Percentiles rank a stretch among this genome's conserved stretches.
phyloP scores from a whole-genome alignment of 2,797 vertebrate species.

The Spinibarbus caldwelli region DNA sequence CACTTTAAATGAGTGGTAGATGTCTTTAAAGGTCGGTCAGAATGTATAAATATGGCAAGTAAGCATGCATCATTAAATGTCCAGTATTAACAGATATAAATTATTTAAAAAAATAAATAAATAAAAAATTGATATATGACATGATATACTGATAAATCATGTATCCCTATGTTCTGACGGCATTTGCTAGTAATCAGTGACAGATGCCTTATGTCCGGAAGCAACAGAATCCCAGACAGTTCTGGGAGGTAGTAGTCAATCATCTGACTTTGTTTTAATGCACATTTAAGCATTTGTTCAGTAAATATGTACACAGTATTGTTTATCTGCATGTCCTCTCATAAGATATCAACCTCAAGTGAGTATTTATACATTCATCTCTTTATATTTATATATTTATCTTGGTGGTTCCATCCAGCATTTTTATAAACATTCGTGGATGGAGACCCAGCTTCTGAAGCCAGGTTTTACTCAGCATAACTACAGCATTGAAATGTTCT shows the following conservation, averaged over 20 bases:
- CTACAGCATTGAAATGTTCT: slow-evolving; percentile 15
- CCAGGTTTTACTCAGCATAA: not conserved
- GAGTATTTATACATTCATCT: too few relatives aligned
- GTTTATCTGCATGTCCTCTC: not conserved
- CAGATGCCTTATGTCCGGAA: slow-evolving; percentile 9
- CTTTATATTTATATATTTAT: not conserved
- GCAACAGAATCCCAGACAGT: not conserved
- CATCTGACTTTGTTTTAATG: too few relatives aligned
- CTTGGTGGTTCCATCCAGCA: not conserved
- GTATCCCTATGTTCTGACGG: not conserved
- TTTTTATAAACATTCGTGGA: not conserved
- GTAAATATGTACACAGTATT: not conserved
- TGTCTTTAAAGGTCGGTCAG: not conserved
- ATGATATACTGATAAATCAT: not conserved
- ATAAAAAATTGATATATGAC: not conserved
- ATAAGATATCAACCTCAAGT: not conserved
- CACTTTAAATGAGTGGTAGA: too few relatives aligned
- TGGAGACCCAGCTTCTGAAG: not conserved
- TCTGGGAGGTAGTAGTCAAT: too few relatives aligned
- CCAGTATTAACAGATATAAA: not conserved
- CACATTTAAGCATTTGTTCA: slow-evolving; percentile 14
- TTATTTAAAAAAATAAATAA: not conserved
- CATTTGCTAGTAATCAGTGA: not conserved
- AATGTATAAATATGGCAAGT: not conserved
- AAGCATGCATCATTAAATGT: not conserved